Evolutionary conservation across 2,797 vertebrate species (phyloP), one percentile per base, ranked within the genome.

Genomic region (Euphonia xanthogaster): DNA sequence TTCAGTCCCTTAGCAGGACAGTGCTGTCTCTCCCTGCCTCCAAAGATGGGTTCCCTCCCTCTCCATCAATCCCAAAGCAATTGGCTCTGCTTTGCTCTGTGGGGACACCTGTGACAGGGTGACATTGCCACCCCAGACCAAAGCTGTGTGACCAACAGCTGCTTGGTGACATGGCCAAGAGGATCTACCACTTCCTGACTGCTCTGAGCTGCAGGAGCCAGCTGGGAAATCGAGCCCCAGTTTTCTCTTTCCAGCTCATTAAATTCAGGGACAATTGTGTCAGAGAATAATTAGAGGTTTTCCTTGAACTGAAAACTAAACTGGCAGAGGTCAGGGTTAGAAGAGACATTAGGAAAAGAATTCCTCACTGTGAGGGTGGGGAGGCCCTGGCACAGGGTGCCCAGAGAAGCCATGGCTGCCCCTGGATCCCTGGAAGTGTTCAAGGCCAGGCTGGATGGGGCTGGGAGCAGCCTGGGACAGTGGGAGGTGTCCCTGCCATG

Each of bases 371-470:
- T 5, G 48, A 74, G 27, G 10, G 3, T 48, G 27, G 6, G 0
- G 3, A 40, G 27, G 33, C 14, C 4, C 45, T 50, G 44, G 37
- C 16, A 51, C 44, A 45, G 74, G 23, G 3, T 71, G n/a, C 11
- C 21, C 37, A 71, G 67, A 37, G 33, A 1, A 66, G 33, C 24
- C 39, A 24, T 22, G 60, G 28, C 28, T 66, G 16, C 10, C 12
- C 42, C 44, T 71, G 66, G 55, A 45, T 58, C 30, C 51, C 45
- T 88, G 47, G 33, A 0, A 53, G 25, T 66, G 33, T 4, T 10
- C 22, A 17, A 54, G 12, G 15, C 33, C 40, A 14, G 17, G 19
- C 0, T 53, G 68, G 75, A 45, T 0, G 0, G 24, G 39, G 33
- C 6, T 66, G 47, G 55, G 40, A 68, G 7, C 35, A 48, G 0